These are phyloP conservation scores for Diuraphis noxia DNA, from an alignment of 1,140 invertebrate genomes.

Conservation along the genomic window DNA sequence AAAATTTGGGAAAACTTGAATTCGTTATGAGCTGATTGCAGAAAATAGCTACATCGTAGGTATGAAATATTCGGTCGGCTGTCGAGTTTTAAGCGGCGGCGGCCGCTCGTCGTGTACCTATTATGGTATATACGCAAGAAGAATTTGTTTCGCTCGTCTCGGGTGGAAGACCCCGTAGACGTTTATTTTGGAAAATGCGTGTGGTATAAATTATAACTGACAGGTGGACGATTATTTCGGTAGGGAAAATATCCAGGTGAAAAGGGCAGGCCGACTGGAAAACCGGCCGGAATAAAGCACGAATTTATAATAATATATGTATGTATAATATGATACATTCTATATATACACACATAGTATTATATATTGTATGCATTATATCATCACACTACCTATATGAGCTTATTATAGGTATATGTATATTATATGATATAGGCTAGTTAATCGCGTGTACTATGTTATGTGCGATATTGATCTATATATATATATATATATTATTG, in stretches of 20 bases:
- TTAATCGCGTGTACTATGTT: neutral
- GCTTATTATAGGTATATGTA: neutral
- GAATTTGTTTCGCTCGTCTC: constrained; percentile 27
- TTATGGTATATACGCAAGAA: neutral
- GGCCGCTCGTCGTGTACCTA: neutral
- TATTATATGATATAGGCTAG: neutral
- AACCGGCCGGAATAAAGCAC: neutral
- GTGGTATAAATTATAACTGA: constrained; percentile 38
- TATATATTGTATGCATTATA: neutral
- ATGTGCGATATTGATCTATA: neutral
- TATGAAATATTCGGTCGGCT: constrained; percentile 24
- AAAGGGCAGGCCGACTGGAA: constrained; percentile 1
- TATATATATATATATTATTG: too few relatives aligned
- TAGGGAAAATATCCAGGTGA: constrained; percentile 24
- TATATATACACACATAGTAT: neutral
- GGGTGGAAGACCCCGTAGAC: neutral
- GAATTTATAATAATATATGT: neutral
- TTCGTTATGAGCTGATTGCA: neutral
- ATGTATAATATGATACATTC: neutral
- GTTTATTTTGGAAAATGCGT: constrained; percentile 27
- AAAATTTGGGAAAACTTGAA: neutral
- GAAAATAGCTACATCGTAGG: neutral
- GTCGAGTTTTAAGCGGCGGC: neutral
- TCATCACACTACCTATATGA: neutral
- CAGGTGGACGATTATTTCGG: constrained; percentile 26